Conservation (phyloP, 2,888 invertebrate species). For the Neoascia interrupta region DNA sequence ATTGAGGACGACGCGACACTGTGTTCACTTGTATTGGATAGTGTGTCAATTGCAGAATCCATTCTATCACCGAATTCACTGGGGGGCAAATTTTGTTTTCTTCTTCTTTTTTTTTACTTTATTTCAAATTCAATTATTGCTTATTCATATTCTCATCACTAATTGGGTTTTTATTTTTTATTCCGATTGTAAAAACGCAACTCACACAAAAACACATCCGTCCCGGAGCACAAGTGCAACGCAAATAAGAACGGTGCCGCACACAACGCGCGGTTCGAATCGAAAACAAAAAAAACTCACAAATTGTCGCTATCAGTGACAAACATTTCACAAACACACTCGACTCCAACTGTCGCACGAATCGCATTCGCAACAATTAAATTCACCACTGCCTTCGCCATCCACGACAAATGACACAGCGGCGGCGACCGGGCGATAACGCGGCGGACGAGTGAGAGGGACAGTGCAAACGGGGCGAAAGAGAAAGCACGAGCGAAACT, state of each 20-base stretch:
- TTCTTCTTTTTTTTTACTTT: conserved; percentile 18
- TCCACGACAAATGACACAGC: conserved; percentile 54
- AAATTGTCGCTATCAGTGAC: conserved; percentile 66
- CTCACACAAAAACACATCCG: conserved; percentile 59
- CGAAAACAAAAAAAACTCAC: conserved; percentile 33
- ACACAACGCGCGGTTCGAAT: conserved; percentile 19
- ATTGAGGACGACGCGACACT: conserved; percentile 81
- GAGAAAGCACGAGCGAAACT: conserved; percentile 5
- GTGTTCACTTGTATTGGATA: conserved; percentile 81
- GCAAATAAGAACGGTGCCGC: conserved; percentile 46
- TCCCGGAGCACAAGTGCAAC: conserved; percentile 58
- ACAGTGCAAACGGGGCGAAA: conserved; percentile 5
- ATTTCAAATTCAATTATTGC: not conserved
- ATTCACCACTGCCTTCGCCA: conserved; percentile 63
- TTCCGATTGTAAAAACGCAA: conserved; percentile 1
- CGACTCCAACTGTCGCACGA: conserved; percentile 69
- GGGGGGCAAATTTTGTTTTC: conserved; percentile 2
- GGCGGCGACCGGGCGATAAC: not conserved
- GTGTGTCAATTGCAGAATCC: conserved; percentile 83
- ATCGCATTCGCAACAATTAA: conserved; percentile 68
- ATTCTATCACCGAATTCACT: conserved; percentile 75
- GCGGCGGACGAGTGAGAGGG: conserved; percentile 5
- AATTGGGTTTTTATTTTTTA: conserved; percentile 5
- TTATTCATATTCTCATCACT: not conserved
- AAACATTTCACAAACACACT: conserved; percentile 69